These are phyloP conservation scores for Peromyscus californicus DNA, from an alignment of 2,113 vertebrate genomes.

Conservation along the genomic window DNA sequence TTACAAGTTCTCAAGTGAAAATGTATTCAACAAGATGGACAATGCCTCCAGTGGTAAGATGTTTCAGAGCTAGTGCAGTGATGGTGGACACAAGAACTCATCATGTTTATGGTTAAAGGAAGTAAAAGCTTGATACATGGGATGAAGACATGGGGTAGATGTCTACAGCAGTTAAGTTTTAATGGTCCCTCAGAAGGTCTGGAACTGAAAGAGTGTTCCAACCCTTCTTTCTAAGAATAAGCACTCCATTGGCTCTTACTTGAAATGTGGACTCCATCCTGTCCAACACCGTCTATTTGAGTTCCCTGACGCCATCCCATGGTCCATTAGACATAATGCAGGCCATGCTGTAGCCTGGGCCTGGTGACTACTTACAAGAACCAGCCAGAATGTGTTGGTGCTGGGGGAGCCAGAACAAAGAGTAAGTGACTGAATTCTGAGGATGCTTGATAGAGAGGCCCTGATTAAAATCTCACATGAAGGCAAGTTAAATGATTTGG, in stretches of 20 bases:
- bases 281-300: background rate
- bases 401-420: background rate
- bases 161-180: background rate
- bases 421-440: background rate
- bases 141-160: too few species aligned
- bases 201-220: background rate
- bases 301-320: rapidly evolving
- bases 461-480: background rate
- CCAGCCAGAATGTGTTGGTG: too few species aligned
- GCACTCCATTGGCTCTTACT: background rate
- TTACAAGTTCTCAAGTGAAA: background rate
- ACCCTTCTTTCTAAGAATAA: background rate
- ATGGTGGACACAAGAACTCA: background rate
- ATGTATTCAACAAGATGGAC: background rate
- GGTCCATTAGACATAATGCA: background rate
- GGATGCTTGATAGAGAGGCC: background rate
- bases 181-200: background rate
- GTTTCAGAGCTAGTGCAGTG: background rate
- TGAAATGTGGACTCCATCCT: background rate
- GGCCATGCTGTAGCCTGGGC: rapidly evolving
- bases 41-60: background rate
- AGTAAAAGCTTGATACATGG: too few species aligned
- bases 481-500: background rate
- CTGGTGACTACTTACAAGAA: background rate
- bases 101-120: background rate